A percentile compares a stretch with the other conserved stretches of the same genome.
phyloP scores from a whole-genome alignment of 2,888 invertebrate species.

The Torymus aiolomorphi region DNA sequence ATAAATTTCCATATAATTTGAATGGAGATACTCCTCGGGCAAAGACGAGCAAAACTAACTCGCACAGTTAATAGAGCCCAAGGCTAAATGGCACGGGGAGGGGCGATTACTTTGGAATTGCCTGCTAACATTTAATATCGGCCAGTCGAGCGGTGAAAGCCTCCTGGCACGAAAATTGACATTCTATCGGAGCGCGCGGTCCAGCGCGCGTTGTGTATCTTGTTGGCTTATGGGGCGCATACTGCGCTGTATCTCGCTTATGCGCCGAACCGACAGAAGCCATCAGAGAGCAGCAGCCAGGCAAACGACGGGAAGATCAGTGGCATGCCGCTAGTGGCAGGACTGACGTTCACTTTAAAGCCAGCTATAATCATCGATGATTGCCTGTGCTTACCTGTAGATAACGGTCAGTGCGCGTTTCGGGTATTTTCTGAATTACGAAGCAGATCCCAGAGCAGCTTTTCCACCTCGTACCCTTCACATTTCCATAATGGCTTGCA shows the following conservation, averaged over 20 bases:
- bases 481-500: no score
- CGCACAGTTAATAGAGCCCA: slow-evolving; percentile 34
- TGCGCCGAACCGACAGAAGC: slow-evolving; percentile 6
- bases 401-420: slow-evolving; percentile 68
- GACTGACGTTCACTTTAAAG: slow-evolving; percentile 66
- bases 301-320: slow-evolving; percentile 10
- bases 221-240: no score
- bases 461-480: no score
- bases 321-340: slow-evolving; percentile 59
- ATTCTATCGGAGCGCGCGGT: slow-evolving; percentile 62
- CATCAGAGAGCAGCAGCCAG: slow-evolving; percentile 33
- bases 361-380: slow-evolving; percentile 71
- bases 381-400: slow-evolving; percentile 71
- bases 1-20: slow-evolving; percentile 55
- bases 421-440: slow-evolving; percentile 66
- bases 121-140: slow-evolving; percentile 73
- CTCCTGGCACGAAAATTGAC: slow-evolving; percentile 68
- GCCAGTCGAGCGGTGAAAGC: slow-evolving; percentile 65
- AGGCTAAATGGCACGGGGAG: slow-evolving; percentile 38
- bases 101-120: slow-evolving; percentile 70
- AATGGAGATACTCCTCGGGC: slow-evolving; percentile 40
- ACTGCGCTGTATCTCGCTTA: no score
- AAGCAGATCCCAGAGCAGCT: not conserved
- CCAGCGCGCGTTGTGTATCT: no score
- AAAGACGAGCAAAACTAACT: slow-evolving; percentile 37